phyloP scores from a whole-genome alignment of 1,140 invertebrate genomes.

The Zaprionus gabonicus region DNA sequence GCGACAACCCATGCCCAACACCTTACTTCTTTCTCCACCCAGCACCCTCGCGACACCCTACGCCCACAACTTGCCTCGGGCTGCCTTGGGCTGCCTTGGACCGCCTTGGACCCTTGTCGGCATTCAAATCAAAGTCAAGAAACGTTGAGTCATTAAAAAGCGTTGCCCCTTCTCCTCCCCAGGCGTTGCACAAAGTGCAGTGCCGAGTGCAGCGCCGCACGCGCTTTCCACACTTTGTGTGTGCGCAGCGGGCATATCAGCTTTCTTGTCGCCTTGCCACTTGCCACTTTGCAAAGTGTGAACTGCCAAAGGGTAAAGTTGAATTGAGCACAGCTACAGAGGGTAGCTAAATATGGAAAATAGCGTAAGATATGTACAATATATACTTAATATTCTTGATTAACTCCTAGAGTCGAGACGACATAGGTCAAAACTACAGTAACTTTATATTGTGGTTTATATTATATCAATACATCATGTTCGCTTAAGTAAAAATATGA shows the following conservation, averaged over 20 bases:
- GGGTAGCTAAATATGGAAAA: neutral
- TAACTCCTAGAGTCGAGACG: too few species aligned
- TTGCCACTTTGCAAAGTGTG: neutral
- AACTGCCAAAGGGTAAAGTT: neutral
- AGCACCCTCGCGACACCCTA: neutral
- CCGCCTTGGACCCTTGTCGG: constrained; percentile 17
- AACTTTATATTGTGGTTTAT: too few species aligned
- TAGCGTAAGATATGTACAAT: neutral
- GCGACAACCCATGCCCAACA: constrained; percentile 25
- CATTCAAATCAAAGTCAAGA: constrained; percentile 76
- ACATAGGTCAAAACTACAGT: too few species aligned
- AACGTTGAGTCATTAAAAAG: constrained; percentile 77
- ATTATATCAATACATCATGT: too few species aligned
- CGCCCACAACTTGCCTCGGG: neutral
- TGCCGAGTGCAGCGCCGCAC: constrained; percentile 49
- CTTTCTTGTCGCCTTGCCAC: constrained; percentile 12
- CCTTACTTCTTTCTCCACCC: neutral
- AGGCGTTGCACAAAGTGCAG: constrained; percentile 55
- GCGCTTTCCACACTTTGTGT: constrained; percentile 12
- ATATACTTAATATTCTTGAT: neutral
- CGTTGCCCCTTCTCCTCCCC: constrained; percentile 32
- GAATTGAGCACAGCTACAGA: neutral
- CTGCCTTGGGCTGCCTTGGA: neutral
- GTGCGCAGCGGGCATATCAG: neutral
- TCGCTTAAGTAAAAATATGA: too few species aligned